These are phyloP conservation scores for Bos javanicus DNA, from an alignment of 2,113 vertebrate genomes.

Conservation along the genomic window DNA sequence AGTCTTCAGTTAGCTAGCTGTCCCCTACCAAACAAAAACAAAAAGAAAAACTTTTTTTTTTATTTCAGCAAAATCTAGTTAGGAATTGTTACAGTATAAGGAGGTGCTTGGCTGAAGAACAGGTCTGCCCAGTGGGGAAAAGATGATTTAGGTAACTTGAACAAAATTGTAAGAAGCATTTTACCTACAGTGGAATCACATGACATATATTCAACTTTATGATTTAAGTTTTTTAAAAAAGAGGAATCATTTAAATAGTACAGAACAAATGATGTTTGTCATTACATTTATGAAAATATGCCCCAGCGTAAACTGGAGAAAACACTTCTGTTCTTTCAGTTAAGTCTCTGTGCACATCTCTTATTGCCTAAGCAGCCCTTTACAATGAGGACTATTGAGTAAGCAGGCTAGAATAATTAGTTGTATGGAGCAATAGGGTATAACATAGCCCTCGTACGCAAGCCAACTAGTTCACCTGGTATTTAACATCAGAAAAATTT, in stretches of 20 bases:
- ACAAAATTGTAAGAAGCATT: neutral
- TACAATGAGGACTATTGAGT: neutral
- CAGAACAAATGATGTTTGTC: neutral
- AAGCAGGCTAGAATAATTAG: neutral
- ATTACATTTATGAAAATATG: neutral
- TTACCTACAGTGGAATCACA: neutral
- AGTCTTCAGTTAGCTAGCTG: neutral
- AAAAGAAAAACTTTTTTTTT: neutral
- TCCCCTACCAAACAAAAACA: neutral
- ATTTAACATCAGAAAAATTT: neutral
- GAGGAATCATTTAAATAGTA: neutral
- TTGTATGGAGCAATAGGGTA: neutral
- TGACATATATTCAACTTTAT: neutral
- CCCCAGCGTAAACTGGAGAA: neutral
- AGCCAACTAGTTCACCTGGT: neutral
- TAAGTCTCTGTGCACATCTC: neutral
- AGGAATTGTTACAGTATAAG: neutral
- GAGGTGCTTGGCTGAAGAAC: neutral
- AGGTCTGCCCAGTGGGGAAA: neutral
- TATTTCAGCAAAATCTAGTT: slow-evolving; percentile 27
- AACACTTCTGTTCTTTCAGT: neutral
- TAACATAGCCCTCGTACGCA: neutral
- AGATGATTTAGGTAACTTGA: neutral
- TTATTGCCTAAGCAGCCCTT: neutral
- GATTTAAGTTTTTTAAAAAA: neutral